phyloP scores from a whole-genome alignment of 2,888 invertebrate genomes.

The Meta bourneti region DNA sequence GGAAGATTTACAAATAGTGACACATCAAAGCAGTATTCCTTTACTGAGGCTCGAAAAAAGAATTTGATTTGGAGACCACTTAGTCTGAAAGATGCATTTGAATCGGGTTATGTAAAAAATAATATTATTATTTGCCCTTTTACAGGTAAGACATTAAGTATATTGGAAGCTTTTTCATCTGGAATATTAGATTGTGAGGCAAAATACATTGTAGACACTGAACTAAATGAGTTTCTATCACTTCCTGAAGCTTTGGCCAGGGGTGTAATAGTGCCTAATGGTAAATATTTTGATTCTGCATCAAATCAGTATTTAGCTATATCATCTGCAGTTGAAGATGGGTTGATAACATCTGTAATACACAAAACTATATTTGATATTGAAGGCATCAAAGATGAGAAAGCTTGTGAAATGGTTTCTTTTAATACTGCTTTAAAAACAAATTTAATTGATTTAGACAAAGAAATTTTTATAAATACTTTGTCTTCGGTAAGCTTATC shows the following conservation, averaged over 20 bases:
- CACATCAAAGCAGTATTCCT: conserved; percentile 88
- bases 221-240: conserved; percentile 89
- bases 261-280: conserved; percentile 88
- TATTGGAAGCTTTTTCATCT: conserved; percentile 90
- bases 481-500: conserved; percentile 86
- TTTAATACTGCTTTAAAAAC: conserved; percentile 89
- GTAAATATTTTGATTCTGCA: conserved; percentile 88
- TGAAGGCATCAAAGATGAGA: conserved; percentile 89
- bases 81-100: conserved; percentile 91
- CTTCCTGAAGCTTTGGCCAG: conserved; percentile 91
- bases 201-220: conserved; percentile 91
- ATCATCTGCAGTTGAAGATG: conserved; percentile 92
- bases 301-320: conserved; percentile 88
- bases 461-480: conserved; percentile 84
- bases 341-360: conserved; percentile 87
- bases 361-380: conserved; percentile 95
- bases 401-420: conserved; percentile 89
- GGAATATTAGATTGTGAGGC: conserved; percentile 92
- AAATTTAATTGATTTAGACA: conserved; percentile 81
- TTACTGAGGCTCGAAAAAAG: conserved; percentile 90
- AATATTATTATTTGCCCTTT: conserved; percentile 90
- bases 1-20: conserved; percentile 89
- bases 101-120: conserved; percentile 89
- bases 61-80: conserved; percentile 92
- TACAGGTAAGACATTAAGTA: conserved; percentile 87